Conservation (phyloP, 2,888 invertebrate genomes). For the Bombyx huttoni region DNA sequence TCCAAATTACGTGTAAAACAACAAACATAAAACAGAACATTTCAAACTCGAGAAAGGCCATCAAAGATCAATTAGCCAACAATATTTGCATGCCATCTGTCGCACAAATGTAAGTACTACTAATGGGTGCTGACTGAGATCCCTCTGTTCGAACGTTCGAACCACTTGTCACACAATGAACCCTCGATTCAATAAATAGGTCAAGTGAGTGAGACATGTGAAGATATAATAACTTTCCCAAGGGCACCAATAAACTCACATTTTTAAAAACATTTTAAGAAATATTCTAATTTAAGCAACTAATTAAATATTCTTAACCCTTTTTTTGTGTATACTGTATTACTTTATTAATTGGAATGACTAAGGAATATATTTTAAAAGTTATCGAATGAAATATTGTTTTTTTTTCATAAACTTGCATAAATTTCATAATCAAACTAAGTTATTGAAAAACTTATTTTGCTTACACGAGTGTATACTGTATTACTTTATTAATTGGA, state of each 20-base stretch:
- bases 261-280: too few relatives aligned
- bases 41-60: conserved; percentile 2
- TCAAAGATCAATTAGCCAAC: conserved; percentile 10
- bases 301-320: too few relatives aligned
- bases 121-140: conserved; percentile 33
- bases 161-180: conserved; percentile 35
- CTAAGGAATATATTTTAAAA: too few relatives aligned
- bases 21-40: neutral
- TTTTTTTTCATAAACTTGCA: too few relatives aligned
- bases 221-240: conserved; percentile 21
- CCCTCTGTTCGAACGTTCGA: conserved; percentile 17
- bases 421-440: too few relatives aligned
- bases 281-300: too few relatives aligned
- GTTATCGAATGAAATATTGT: too few relatives aligned
- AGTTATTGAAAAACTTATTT: too few relatives aligned
- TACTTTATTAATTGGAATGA: too few relatives aligned
- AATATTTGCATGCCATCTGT: conserved; percentile 21
- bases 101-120: conserved; percentile 21
- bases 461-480: too few relatives aligned
- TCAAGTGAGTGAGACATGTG: conserved; percentile 29
- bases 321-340: too few relatives aligned
- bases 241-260: conserved; percentile 9
- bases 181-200: conserved; percentile 27
- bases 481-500: too few relatives aligned
- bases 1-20: neutral